These are phyloP conservation scores for Henicopernis longicauda DNA, from an alignment of 2,113 vertebrate species.

Conservation along the genomic window DNA sequence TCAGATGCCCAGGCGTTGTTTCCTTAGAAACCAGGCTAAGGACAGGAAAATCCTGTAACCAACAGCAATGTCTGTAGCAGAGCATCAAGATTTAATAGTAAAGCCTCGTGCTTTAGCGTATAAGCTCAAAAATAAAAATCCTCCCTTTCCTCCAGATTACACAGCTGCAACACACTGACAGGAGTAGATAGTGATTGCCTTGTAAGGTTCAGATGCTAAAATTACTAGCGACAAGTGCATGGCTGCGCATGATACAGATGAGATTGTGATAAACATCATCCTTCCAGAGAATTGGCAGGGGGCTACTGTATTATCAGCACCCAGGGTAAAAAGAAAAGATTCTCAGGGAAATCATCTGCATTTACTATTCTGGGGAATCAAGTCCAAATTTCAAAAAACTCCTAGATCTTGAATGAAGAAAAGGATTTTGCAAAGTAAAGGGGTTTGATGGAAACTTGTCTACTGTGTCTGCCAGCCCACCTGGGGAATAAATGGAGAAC, in stretches of 20 bases:
- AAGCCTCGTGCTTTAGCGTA: background rate
- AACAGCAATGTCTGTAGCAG: background rate
- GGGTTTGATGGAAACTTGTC: background rate
- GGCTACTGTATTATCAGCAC: background rate
- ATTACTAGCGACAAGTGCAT: background rate
- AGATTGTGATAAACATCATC: background rate
- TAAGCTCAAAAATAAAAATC: background rate
- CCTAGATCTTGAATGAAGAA: background rate
- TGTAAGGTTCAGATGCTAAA: background rate
- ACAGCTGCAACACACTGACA: background rate
- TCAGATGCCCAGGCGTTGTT: background rate
- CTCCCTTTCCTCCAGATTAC: background rate
- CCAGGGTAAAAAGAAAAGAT: background rate
- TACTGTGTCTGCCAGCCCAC: background rate
- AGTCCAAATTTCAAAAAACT: background rate
- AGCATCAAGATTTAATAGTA: background rate
- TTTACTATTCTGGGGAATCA: background rate
- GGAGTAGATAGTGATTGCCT: background rate
- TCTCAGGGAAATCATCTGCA: background rate
- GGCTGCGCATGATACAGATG: background rate
- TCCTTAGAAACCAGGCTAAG: slow-evolving; percentile 37
- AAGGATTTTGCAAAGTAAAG: background rate
- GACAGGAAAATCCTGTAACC: background rate
- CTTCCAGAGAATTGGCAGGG: background rate
- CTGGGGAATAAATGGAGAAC: background rate